These are phyloP conservation scores for Lithophane leautieri DNA, from an alignment of 2,888 invertebrate genomes.

Conservation along the genomic window DNA sequence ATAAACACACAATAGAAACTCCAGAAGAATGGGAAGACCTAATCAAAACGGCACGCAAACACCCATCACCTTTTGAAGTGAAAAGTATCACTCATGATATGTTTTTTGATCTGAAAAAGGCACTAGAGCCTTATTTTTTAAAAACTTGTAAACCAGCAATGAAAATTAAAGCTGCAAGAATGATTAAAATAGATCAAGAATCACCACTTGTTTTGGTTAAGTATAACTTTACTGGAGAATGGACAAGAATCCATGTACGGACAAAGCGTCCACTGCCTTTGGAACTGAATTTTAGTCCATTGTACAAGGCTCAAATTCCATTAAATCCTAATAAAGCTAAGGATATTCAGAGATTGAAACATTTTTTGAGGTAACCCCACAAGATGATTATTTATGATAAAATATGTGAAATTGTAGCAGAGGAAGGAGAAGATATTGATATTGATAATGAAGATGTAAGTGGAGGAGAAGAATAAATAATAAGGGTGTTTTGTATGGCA, in stretches of 20 bases:
- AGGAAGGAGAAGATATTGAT: conserved; percentile 4
- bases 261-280: conserved; percentile 32
- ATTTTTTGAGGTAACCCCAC: conserved; percentile 38
- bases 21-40: conserved; percentile 14
- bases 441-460: conserved; percentile 16
- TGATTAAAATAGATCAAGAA: conserved; percentile 34
- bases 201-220: conserved; percentile 12
- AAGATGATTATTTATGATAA: conserved; percentile 38
- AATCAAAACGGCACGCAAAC: background rate
- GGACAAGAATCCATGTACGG: conserved; percentile 31
- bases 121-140: conserved; percentile 19
- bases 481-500: conserved; percentile 7
- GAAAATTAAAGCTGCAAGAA: conserved; percentile 37
- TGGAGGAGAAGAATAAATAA: conserved; percentile 20
- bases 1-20: conserved; percentile 27
- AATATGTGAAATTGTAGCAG: conserved; percentile 34
- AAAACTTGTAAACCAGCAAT: conserved; percentile 32
- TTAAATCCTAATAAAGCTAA: conserved; percentile 31
- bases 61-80: background rate
- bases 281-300: conserved; percentile 19
- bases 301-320: conserved; percentile 28
- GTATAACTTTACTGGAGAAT: conserved; percentile 26
- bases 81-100: background rate
- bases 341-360: conserved; percentile 37
- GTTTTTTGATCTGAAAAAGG: background rate